A percentile compares a stretch with the other conserved stretches of the same genome.
Conservation (phyloP, 2,113 vertebrate genomes). For the Diphyllodes magnificus region DNA sequence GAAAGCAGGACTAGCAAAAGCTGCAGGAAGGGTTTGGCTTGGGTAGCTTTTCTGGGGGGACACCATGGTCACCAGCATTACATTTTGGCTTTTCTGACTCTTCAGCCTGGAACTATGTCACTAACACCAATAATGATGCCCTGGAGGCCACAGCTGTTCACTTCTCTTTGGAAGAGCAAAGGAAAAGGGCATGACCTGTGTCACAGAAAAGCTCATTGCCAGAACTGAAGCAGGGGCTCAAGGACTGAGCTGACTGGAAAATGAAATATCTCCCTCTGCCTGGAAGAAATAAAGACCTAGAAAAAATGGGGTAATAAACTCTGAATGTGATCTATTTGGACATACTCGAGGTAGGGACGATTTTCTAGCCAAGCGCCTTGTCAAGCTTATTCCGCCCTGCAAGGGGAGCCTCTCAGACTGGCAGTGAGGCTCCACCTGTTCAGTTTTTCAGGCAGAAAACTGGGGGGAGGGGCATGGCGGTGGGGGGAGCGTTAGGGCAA, state of each 20-base stretch:
- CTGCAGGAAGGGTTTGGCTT: background rate
- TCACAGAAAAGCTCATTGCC: background rate
- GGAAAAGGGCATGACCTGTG: background rate
- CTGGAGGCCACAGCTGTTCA: background rate
- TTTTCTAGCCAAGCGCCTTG: background rate
- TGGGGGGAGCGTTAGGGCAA: rapidly evolving
- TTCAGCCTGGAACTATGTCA: background rate
- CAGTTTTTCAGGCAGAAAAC: background rate
- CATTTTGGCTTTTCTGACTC: background rate
- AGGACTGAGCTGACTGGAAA: background rate
- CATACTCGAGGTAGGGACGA: background rate
- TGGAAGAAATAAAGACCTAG: background rate
- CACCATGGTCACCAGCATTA: background rate
- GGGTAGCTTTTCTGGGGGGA: background rate
- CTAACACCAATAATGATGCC: background rate
- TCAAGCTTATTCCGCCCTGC: background rate
- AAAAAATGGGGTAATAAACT: background rate
- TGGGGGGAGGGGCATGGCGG: background rate
- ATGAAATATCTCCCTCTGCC: background rate
- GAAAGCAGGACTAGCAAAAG: background rate
- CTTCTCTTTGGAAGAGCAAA: background rate
- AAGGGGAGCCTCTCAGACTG: background rate
- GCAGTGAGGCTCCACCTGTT: background rate
- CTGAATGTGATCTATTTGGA: background rate
- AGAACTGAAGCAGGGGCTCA: background rate